Evolutionary conservation across 2,113 vertebrate species (phyloP).

Genomic region (Glareola pratincola): DNA sequence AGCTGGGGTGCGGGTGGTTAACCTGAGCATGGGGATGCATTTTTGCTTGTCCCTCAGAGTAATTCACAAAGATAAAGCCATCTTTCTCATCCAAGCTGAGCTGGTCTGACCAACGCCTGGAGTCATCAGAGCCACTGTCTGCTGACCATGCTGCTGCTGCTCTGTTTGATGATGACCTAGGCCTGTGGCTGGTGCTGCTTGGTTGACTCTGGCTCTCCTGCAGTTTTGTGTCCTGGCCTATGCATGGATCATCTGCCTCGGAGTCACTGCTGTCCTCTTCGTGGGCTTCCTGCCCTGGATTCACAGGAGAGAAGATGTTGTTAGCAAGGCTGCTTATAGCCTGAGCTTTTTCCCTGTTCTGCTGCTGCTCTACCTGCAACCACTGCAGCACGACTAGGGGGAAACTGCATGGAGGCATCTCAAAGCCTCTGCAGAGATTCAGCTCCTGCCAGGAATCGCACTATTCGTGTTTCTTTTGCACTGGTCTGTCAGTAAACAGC

Average conservation of each 20-base stretch:
- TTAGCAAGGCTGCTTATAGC: not conserved
- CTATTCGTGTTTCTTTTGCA: not conserved
- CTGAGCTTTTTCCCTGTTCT: not conserved
- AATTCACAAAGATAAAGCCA: conserved; percentile 96
- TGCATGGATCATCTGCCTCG: conserved; percentile 85
- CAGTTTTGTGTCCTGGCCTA: conserved; percentile 77
- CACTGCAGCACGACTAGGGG: not conserved
- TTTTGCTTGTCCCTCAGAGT: conserved; percentile 88
- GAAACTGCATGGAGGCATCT: not conserved
- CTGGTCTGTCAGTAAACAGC: not conserved
- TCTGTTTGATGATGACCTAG: conserved; percentile 77
- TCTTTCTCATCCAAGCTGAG: conserved; percentile 98
- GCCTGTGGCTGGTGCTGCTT: conserved; percentile 79
- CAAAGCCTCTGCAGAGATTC: not conserved
- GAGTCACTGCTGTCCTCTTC: conserved; percentile 98
- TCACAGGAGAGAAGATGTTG: not conserved
- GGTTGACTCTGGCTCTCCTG: conserved; percentile 77
- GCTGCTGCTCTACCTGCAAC: not conserved
- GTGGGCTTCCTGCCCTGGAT: conserved; percentile 83
- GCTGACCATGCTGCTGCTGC: conserved; percentile 79
- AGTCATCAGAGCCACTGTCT: conserved; percentile 90
- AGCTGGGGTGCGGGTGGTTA: conserved; percentile 63
- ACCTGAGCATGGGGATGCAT: conserved; percentile 68
- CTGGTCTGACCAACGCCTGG: conserved; percentile 93
- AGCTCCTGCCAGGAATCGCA: not conserved